A percentile compares a stretch with the other conserved stretches of the same genome.
Evolutionary conservation across 2,797 vertebrate species (phyloP).

Genomic region (Liasis olivaceus): DNA sequence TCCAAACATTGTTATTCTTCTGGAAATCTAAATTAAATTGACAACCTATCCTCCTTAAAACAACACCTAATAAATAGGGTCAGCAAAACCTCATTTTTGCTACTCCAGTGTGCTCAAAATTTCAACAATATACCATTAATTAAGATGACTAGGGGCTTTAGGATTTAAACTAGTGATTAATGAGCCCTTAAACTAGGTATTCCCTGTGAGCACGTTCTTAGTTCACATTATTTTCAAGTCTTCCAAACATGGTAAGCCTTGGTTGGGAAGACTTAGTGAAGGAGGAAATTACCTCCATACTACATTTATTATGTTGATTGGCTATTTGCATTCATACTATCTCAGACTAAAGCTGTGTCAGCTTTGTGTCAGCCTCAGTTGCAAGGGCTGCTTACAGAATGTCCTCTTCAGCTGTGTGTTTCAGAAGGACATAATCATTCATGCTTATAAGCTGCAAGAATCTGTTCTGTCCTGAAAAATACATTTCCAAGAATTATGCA

Average conservation of each 20-base stretch:
- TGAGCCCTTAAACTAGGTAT: conserved; percentile 66
- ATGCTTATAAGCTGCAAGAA: conserved; percentile 38
- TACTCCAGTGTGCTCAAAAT: conserved; percentile 45
- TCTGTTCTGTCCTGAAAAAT: conserved; percentile 16
- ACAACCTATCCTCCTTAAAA: conserved; percentile 2
- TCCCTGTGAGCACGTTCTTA: conserved; percentile 64
- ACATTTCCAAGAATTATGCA: not conserved
- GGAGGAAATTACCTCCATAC: conserved; percentile 55
- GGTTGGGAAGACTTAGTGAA: conserved; percentile 55
- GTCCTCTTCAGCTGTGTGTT: conserved; percentile 26
- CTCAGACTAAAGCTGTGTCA: conserved; percentile 58
- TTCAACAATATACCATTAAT: conserved; percentile 70
- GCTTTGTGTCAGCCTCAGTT: too few relatives aligned
- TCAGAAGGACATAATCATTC: conserved; percentile 45
- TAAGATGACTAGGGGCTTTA: conserved; percentile 66
- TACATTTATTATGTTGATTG: conserved; percentile 54
- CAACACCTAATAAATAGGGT: not conserved
- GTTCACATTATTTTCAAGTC: conserved; percentile 57
- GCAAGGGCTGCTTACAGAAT: too few relatives aligned
- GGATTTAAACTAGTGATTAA: conserved; percentile 75
- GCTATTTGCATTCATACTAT: conserved; percentile 27
- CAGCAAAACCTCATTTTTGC: conserved; percentile 29
- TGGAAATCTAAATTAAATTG: not conserved
- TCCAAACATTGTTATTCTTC: not conserved
- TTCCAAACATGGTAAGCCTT: conserved; percentile 56